These are phyloP conservation scores for Valencia hispanica DNA, from an alignment of 2,797 vertebrate species.

Conservation along the genomic window DNA sequence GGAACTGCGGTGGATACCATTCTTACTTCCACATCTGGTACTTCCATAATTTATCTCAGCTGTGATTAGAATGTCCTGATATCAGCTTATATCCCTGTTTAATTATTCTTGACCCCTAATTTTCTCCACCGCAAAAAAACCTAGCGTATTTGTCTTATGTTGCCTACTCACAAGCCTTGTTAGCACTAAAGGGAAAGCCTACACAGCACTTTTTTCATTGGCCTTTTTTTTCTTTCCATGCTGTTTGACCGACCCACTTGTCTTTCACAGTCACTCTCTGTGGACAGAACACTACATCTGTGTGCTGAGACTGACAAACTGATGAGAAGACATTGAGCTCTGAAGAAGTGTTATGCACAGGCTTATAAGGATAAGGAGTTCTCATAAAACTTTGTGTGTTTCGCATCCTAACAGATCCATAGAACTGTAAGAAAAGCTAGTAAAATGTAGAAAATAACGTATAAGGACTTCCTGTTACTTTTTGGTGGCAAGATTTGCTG, in stretches of 20 bases:
- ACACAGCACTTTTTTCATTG: conserved; percentile 43
- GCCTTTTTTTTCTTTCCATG: conserved; percentile 65
- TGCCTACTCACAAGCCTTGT: conserved; percentile 47
- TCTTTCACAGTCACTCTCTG: conserved; percentile 31
- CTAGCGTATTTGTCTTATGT: conserved; percentile 59
- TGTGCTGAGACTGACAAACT: conserved; percentile 27
- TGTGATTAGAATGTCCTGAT: conserved; percentile 51
- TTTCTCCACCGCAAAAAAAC: conserved; percentile 51
- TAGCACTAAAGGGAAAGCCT: conserved; percentile 48
- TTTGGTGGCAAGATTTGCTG: not conserved
- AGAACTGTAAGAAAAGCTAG: not conserved
- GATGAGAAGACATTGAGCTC: conserved; percentile 29
- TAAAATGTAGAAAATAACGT: not conserved
- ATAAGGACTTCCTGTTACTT: not conserved
- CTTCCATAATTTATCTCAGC: conserved; percentile 46
- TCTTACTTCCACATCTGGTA: conserved; percentile 68
- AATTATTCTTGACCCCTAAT: conserved; percentile 49
- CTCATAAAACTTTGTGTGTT: not conserved
- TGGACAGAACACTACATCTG: conserved; percentile 35
- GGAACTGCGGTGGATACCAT: conserved; percentile 13
- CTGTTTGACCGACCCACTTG: conserved; percentile 36
- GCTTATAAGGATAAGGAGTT: not conserved
- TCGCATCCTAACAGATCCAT: not conserved
- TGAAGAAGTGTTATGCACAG: conserved; percentile 7
- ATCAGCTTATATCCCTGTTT: conserved; percentile 66